Evolutionary conservation across 2,888 invertebrate genomes (phyloP).

Genomic region (Drosophila phalerata): DNA sequence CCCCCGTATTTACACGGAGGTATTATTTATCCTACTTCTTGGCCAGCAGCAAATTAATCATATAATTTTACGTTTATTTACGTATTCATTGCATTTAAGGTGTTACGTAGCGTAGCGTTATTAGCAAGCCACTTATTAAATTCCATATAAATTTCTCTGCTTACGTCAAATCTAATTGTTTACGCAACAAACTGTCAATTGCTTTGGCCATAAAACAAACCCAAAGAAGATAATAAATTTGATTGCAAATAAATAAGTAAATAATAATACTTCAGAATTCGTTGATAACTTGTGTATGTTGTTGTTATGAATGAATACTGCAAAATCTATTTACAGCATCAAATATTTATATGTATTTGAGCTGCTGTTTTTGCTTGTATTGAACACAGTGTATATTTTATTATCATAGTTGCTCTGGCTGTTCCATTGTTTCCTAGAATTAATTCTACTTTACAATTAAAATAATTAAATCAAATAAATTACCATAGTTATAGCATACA

Average conservation of each 20-base stretch:
- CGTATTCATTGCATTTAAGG: background rate
- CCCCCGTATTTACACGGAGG: background rate
- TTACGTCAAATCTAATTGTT: background rate
- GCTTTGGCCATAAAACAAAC: background rate
- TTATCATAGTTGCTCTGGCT: no score
- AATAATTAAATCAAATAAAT: no score
- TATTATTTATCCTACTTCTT: background rate
- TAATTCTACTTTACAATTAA: no score
- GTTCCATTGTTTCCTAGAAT: no score
- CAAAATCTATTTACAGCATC: background rate
- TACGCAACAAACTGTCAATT: background rate
- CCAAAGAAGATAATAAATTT: background rate
- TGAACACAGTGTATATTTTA: background rate
- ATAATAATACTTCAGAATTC: background rate
- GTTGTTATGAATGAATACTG: background rate
- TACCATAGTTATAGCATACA: no score
- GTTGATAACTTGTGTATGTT: background rate
- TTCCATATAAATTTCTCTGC: background rate
- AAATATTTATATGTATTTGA: background rate
- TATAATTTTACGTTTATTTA: background rate
- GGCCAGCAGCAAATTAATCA: background rate
- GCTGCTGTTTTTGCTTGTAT: background rate
- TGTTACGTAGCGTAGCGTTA: background rate
- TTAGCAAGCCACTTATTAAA: background rate
- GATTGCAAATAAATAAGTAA: background rate